Evolutionary conservation across 2,888 invertebrate genomes (phyloP).

Genomic region (Seira sanloemensis): DNA sequence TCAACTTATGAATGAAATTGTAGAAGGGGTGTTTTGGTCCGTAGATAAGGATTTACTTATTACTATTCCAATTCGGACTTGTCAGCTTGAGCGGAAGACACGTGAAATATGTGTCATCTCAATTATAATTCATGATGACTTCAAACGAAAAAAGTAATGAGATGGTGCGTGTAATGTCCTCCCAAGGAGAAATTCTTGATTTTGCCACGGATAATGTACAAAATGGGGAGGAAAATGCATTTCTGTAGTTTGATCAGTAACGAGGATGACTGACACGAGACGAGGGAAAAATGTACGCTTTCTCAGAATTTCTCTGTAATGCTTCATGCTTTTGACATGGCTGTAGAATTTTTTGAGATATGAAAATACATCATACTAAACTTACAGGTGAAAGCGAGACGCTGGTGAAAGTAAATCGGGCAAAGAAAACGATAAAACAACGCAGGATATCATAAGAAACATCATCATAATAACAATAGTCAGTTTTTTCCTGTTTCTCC

Average conservation of each 20-base stretch:
- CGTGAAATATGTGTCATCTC: slow-evolving; percentile 51
- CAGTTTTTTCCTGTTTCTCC: background rate
- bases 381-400: background rate
- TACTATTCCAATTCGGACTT: slow-evolving; percentile 38
- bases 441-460: background rate
- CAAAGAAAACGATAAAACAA: background rate
- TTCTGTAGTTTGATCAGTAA: slow-evolving; percentile 11
- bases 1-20: no score
- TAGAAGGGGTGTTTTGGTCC: background rate
- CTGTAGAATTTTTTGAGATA: background rate
- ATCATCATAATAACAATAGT: background rate
- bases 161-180: background rate
- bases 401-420: background rate
- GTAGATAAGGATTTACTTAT: slow-evolving; percentile 33
- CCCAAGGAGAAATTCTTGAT: background rate
- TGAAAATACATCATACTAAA: background rate
- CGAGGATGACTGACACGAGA: slow-evolving; percentile 19
- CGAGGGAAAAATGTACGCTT: background rate
- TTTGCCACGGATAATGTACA: background rate
- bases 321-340: background rate
- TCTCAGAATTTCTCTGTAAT: background rate
- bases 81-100: slow-evolving; percentile 48
- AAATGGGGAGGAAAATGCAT: background rate
- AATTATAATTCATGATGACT: slow-evolving; percentile 15
- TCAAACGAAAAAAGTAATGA: background rate